Conservation (phyloP, 2,797 vertebrate genomes). For the Vultur gryphus region DNA sequence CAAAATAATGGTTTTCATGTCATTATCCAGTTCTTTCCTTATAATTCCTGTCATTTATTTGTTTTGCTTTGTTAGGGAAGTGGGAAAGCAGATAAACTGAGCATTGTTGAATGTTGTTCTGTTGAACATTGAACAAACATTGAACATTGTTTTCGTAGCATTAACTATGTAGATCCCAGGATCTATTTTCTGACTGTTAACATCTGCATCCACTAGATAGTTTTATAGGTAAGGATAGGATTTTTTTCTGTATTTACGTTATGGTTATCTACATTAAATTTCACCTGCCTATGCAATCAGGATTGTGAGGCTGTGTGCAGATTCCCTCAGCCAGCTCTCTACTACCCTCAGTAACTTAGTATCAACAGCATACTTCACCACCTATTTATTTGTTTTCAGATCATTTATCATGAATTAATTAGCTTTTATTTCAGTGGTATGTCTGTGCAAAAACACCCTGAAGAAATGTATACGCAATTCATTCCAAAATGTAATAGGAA, state of each 20-base stretch:
- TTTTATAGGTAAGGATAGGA: not conserved
- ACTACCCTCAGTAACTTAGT: not conserved
- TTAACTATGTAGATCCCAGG: not conserved
- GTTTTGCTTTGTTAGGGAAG: not conserved
- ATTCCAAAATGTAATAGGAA: not conserved
- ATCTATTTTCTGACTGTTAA: not conserved
- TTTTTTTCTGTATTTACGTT: not conserved
- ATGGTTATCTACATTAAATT: not conserved
- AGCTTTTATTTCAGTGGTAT: not conserved
- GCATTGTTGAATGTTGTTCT: not conserved
- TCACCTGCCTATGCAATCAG: not conserved
- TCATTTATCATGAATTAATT: not conserved
- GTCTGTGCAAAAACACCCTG: not conserved
- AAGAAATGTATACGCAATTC: not conserved
- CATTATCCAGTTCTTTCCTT: not conserved
- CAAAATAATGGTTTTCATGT: not conserved
- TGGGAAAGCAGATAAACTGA: not conserved
- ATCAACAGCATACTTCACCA: not conserved
- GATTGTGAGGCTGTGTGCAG: not conserved
- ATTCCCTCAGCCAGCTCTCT: not conserved
- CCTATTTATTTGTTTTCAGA: not conserved
- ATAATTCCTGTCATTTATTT: not conserved
- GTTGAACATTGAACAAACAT: not conserved
- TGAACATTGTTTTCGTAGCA: not conserved
- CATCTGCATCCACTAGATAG: not conserved